phyloP scores from a whole-genome alignment of 2,113 vertebrate species.

The Sinocyclocheilus anophthalmus region DNA sequence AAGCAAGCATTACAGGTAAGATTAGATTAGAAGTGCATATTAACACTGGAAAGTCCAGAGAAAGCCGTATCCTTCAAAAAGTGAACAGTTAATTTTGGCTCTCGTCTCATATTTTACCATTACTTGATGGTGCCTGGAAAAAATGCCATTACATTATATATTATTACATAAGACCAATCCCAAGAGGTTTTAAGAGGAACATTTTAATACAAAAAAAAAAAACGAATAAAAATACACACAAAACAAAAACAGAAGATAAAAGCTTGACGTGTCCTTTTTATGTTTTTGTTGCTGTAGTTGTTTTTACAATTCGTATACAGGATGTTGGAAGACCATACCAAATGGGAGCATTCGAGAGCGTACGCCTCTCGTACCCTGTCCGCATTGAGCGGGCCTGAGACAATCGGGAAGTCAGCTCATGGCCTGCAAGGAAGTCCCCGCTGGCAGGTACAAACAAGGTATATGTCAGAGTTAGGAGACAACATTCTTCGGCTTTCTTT shows the following conservation, averaged over 20 bases:
- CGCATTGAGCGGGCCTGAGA: slow-evolving; percentile 99
- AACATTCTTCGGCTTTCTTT: slow-evolving; percentile 82
- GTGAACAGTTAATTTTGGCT: slow-evolving; percentile 96
- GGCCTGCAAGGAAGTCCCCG: slow-evolving; percentile 99
- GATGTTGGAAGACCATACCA: slow-evolving; percentile 99
- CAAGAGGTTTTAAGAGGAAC: slow-evolving; percentile 76
- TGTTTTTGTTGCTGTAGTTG: slow-evolving; percentile 58
- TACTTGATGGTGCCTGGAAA: slow-evolving; percentile 97
- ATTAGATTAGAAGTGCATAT: slow-evolving; percentile 95
- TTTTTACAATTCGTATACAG: slow-evolving; percentile 96
- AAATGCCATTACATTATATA: slow-evolving; percentile 91
- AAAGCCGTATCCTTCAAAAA: slow-evolving; percentile 99
- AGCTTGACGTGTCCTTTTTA: slow-evolving; percentile 97
- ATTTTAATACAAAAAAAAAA: slow-evolving; percentile 84
- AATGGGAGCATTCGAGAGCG: slow-evolving; percentile 99
- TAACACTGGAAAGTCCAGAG: slow-evolving; percentile 98
- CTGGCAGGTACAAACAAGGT: slow-evolving; percentile 99
- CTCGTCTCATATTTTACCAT: slow-evolving; percentile 91
- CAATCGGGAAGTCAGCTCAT: slow-evolving; percentile 99
- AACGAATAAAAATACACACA: neutral
- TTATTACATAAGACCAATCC: slow-evolving; percentile 69
- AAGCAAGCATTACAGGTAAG: slow-evolving; percentile 97
- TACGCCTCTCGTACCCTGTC: slow-evolving; percentile 99
- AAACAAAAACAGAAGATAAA: slow-evolving; percentile 81
- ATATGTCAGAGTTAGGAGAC: slow-evolving; percentile 99